These are phyloP conservation scores for Actinia tenebrosa DNA, from an alignment of 64 coral and sea anemone species.

Conservation along the genomic window DNA sequence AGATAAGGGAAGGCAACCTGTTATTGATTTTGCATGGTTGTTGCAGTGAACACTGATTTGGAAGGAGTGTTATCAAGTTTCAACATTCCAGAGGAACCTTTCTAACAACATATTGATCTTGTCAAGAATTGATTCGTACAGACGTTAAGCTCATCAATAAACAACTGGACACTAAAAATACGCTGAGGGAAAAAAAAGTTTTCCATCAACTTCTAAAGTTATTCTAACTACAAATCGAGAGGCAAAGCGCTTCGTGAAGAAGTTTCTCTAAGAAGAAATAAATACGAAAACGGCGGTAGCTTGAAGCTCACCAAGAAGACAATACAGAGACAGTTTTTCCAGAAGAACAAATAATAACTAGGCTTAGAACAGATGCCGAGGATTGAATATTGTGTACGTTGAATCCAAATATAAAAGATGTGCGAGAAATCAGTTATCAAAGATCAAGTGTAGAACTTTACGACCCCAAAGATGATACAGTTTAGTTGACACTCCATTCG, in stretches of 20 bases:
- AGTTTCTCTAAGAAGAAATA: background rate
- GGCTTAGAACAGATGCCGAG: background rate
- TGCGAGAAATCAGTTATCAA: background rate
- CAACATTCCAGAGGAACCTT: background rate
- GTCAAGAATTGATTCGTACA: background rate
- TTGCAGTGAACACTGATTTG: too few species aligned
- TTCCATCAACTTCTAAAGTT: background rate
- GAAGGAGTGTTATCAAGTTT: background rate
- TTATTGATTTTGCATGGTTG: too few species aligned
- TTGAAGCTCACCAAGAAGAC: background rate
- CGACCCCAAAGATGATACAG: background rate
- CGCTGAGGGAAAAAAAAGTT: background rate
- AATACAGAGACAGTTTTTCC: background rate
- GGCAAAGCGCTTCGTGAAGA: background rate
- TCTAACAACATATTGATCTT: background rate
- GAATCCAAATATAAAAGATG: background rate
- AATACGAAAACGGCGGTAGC: background rate
- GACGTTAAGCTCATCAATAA: background rate
- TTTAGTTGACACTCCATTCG: background rate
- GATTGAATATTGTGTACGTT: background rate
- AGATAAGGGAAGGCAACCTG: background rate
- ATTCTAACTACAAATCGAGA: background rate
- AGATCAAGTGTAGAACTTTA: too few species aligned
- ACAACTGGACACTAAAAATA: background rate
- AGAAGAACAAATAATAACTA: background rate